phyloP scores from a whole-genome alignment of 2,888 invertebrate species.

The Philonicus albiceps region DNA sequence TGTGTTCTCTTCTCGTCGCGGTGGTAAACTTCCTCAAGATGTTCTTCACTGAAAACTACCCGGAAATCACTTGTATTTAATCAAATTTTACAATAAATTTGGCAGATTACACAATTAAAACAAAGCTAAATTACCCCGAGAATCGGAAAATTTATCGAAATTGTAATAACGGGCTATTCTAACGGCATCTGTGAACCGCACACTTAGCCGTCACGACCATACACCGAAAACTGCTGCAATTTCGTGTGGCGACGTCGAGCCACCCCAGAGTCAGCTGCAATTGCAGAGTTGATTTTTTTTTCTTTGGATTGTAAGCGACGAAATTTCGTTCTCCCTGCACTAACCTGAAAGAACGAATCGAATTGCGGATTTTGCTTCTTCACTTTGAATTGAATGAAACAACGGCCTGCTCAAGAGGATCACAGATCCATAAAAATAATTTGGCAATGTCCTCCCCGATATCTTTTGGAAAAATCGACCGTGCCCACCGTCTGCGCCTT shows the following conservation, averaged over 20 bases:
- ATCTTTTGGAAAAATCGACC: background rate
- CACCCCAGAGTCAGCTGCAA: background rate
- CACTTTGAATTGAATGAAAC: background rate
- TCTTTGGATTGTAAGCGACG: too few relatives aligned
- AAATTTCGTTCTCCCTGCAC: background rate
- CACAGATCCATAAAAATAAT: background rate
- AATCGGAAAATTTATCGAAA: background rate
- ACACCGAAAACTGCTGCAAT: background rate
- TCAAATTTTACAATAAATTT: background rate
- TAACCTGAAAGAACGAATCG: too few relatives aligned
- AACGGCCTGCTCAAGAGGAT: background rate
- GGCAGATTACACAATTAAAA: background rate
- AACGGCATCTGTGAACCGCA: background rate
- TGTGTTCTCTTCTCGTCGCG: background rate
- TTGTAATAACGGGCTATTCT: background rate
- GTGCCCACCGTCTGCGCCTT: background rate
- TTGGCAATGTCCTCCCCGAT: background rate
- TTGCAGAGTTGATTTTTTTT: too few relatives aligned
- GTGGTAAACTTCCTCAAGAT: background rate
- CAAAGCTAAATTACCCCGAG: background rate
- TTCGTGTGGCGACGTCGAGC: background rate
- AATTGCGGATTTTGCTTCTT: background rate
- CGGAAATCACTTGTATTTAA: background rate
- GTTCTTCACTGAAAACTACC: background rate
- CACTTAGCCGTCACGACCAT: background rate